Percentiles rank a stretch among this genome's conserved stretches.
These are phyloP conservation scores for Bos javanicus DNA, from an alignment of 2,113 vertebrate genomes.

Conservation along the genomic window DNA sequence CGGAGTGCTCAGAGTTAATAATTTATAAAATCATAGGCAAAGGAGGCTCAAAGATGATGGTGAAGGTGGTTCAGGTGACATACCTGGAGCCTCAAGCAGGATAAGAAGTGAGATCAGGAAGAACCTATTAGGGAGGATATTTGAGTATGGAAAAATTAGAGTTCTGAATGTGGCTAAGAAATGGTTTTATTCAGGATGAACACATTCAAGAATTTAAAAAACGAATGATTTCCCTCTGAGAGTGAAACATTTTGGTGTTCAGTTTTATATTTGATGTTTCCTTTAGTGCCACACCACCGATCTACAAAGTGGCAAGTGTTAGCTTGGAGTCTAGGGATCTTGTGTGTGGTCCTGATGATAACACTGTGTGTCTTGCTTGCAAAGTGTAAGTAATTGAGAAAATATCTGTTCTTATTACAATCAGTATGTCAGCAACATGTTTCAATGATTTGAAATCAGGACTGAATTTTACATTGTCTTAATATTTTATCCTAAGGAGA, in stretches of 20 bases:
- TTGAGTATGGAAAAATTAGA: not conserved
- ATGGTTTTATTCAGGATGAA: not conserved
- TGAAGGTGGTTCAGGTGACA: too few relatives aligned
- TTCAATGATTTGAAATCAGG: not conserved
- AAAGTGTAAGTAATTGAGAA: conserved; percentile 2
- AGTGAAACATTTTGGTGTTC: not conserved
- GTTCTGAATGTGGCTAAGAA: not conserved
- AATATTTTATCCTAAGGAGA: not conserved
- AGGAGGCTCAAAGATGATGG: not conserved
- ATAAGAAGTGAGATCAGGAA: not conserved
- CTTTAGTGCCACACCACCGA: not conserved
- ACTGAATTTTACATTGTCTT: not conserved
- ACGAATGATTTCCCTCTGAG: not conserved
- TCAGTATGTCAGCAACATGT: not conserved
- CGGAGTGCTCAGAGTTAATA: not conserved
- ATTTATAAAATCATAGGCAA: not conserved
- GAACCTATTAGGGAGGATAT: not conserved
- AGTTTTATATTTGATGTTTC: not conserved
- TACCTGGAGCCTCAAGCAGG: not conserved
- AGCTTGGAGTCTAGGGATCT: not conserved
- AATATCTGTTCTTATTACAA: not conserved
- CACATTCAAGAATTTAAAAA: not conserved
- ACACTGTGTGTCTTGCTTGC: not conserved
- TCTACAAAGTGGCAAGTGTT: not conserved
- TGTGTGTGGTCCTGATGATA: not conserved